Evolutionary conservation across 2,113 vertebrate genomes (phyloP).

Genomic region (Numenius arquata): DNA sequence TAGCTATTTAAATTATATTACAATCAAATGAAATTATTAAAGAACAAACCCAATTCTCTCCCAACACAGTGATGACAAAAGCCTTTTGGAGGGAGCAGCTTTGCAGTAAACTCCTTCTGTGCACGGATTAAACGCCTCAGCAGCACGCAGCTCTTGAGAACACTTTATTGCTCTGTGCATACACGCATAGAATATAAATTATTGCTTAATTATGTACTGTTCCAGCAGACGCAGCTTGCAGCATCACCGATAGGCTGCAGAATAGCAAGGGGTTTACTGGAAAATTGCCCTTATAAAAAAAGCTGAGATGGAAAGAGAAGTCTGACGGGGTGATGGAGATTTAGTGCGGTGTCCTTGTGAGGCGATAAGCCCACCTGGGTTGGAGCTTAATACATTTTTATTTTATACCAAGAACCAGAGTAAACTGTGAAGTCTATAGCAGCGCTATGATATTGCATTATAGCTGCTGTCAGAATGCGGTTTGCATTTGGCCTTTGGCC

Average conservation of each 20-base stretch:
- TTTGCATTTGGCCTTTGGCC: conserved; percentile 38
- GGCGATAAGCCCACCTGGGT: background rate
- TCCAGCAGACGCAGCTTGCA: conserved; percentile 58
- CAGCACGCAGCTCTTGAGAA: conserved; percentile 69
- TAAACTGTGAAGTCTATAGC: background rate
- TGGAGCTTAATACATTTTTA: conserved; percentile 1
- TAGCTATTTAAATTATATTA: conserved; percentile 52
- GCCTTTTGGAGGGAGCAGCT: conserved; percentile 39
- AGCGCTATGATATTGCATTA: background rate
- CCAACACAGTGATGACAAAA: background rate
- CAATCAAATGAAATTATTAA: conserved; percentile 57
- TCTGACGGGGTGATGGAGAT: background rate
- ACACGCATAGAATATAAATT: conserved; percentile 70
- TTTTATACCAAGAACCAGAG: background rate
- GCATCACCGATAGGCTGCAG: conserved; percentile 34
- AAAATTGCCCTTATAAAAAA: conserved; percentile 48
- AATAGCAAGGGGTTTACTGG: conserved; percentile 41
- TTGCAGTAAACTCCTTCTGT: conserved; percentile 58
- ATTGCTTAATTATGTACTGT: conserved; percentile 64
- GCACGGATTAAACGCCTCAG: conserved; percentile 66
- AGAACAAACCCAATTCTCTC: background rate
- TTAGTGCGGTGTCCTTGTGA: background rate
- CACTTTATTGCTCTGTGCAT: conserved; percentile 65
- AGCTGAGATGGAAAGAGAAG: background rate
- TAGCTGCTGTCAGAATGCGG: background rate